Conservation (phyloP, 2,797 vertebrate genomes). For the Rachycentron canadum region DNA sequence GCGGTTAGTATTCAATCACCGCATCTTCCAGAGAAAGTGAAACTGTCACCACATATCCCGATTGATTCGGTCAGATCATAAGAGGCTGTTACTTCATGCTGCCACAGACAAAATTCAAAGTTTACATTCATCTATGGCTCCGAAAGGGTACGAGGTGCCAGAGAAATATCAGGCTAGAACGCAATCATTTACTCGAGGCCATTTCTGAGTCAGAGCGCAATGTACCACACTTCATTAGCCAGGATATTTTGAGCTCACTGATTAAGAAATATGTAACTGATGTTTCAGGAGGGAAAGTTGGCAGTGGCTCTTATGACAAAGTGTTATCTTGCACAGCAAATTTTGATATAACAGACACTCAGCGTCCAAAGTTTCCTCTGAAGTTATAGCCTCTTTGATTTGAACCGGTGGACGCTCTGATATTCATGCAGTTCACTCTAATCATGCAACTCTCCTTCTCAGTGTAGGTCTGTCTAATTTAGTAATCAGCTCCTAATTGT, state of each 20-base stretch:
- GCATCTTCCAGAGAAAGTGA: conserved; percentile 63
- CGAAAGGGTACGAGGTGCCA: conserved; percentile 33
- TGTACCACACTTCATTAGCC: conserved; percentile 74
- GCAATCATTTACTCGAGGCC: conserved; percentile 66
- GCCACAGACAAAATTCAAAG: conserved; percentile 54
- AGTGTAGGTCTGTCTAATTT: conserved; percentile 36
- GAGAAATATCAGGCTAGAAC: conserved; percentile 60
- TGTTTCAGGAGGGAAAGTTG: conserved; percentile 63
- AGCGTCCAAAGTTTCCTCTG: conserved; percentile 46
- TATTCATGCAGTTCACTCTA: conserved; percentile 38
- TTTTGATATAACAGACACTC: conserved; percentile 49
- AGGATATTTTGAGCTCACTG: conserved; percentile 68
- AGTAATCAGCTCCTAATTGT: conserved; percentile 48
- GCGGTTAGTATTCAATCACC: conserved; percentile 73
- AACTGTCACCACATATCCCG: conserved; percentile 57
- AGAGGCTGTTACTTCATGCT: conserved; percentile 54
- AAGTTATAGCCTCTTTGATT: conserved; percentile 61
- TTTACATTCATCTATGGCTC: conserved; percentile 49
- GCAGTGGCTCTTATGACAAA: conserved; percentile 55
- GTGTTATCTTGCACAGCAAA: conserved; percentile 55
- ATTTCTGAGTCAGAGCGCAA: conserved; percentile 66
- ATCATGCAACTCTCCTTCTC: conserved; percentile 40
- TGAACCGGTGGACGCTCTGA: conserved; percentile 45
- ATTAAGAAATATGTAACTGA: conserved; percentile 69
- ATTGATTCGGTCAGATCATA: conserved; percentile 63